Evolutionary conservation across 2,113 vertebrate genomes (phyloP), one percentile per base, ranked within the genome.

Genomic region (Clarias macrocephalus): DNA sequence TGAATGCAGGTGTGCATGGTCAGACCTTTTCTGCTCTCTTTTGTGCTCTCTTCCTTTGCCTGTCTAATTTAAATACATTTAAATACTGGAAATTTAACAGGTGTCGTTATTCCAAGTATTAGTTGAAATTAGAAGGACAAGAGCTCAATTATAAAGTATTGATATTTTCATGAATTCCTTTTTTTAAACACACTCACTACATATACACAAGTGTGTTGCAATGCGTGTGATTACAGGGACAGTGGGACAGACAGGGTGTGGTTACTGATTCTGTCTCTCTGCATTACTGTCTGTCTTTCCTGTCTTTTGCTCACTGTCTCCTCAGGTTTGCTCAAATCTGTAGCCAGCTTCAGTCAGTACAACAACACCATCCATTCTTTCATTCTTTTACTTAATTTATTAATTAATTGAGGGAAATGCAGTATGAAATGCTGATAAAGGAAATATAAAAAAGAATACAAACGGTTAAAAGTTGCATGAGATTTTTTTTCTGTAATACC

Each of bases 231-330:
- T 68, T 77, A 83, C 72, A 84, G 37, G 72, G 48, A 76, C 86
- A 65, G 80, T 83, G 80, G 86, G 68, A 76, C 60, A 83, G 86
- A 87, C 86, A 68, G 86, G 86, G 86, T 28, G 86, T 63, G 81
- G 86, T 57, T 76, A 68, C 42, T 16, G 28, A 68, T 30, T 87
- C 60, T 37, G 16, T 83, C 28, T 77, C 28, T 63, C 70, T 65
- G 86, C 80, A 73, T 16, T 63, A 70, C 65, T 56, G 79, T 75
- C 48, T 75, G 60, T 12, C 28, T 28, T 75, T 30, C 21, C 18
- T 59, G 77, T 80, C 62, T 81, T 68, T 59, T 70, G 76, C 63
- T 68, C 54, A n/a, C 48, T 28, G 37, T 19, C 82, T 57, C 28
- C 12, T 2, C 30, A 76, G 42, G 7, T 57, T 33, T 66, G 28